Percentiles rank a stretch among this genome's conserved stretches.
Evolutionary conservation across 2,797 vertebrate species (phyloP).

Genomic region (Pangasius sanitwongsei): DNA sequence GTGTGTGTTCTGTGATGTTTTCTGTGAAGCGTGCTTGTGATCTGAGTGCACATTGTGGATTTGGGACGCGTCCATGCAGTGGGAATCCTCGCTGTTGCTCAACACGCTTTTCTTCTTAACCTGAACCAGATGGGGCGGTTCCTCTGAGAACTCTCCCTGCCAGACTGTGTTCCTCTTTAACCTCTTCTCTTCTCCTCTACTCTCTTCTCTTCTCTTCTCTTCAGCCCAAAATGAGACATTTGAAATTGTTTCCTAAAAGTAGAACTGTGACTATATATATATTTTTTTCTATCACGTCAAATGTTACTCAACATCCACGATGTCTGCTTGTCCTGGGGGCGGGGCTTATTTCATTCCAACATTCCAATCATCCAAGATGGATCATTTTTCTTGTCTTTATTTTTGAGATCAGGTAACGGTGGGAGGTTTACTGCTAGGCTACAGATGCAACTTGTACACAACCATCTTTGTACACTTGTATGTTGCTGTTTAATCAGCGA

Average conservation of each 20-base stretch:
- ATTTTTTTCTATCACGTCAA: background rate
- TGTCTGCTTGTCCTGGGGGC: background rate
- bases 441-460: background rate
- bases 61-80: conserved; percentile 49
- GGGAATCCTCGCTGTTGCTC: conserved; percentile 54
- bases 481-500: background rate
- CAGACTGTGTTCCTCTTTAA: background rate
- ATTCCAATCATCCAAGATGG: too few species aligned
- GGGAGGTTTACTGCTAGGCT: background rate
- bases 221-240: background rate
- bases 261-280: too few species aligned
- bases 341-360: background rate
- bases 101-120: conserved; percentile 71
- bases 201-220: background rate
- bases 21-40: conserved; percentile 9
- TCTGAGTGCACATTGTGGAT: conserved; percentile 44
- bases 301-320: background rate
- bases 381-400: background rate
- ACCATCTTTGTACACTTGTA: too few species aligned
- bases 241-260: too few species aligned
- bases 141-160: background rate
- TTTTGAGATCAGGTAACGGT: background rate
- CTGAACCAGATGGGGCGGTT: conserved; percentile 71
- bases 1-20: conserved; percentile 1
- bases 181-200: background rate